Conservation (phyloP, 2,113 vertebrate species). For the rabbit (Oryctolagus cuniculus) region DNA sequence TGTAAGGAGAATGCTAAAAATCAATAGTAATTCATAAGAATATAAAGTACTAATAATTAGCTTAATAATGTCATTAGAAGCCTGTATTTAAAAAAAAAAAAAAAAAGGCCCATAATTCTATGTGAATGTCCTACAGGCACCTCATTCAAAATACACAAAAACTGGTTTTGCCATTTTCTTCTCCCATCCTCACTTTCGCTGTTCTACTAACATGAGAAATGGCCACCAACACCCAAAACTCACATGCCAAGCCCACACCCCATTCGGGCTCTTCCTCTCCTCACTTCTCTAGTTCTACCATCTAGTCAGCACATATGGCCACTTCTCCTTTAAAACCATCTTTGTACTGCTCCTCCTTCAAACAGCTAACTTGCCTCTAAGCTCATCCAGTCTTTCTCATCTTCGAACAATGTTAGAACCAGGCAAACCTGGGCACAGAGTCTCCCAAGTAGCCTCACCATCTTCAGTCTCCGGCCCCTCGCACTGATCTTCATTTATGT, state of each 20-base stretch:
- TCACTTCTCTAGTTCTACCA: not conserved
- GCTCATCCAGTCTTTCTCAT: not conserved
- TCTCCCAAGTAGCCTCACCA: not conserved
- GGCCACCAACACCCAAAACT: not conserved
- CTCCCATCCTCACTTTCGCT: not conserved
- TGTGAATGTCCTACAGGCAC: not conserved
- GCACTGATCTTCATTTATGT: not conserved
- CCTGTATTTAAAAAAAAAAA: too few relatives aligned
- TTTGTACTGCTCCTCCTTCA: not conserved
- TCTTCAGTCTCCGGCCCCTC: not conserved
- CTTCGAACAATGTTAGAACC: not conserved
- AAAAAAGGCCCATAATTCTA: not conserved
- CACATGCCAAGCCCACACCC: not conserved
- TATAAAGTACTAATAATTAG: not conserved
- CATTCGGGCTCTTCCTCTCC: not conserved
- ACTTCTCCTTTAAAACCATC: conserved; percentile 13
- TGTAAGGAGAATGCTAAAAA: not conserved
- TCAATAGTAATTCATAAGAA: conserved; percentile 6
- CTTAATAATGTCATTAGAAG: not conserved
- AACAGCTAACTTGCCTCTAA: not conserved
- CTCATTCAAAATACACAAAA: not conserved
- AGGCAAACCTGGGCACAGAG: not conserved
- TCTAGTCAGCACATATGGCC: not conserved
- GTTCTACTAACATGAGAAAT: not conserved
- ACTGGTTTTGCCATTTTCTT: not conserved